Evolutionary conservation across 2,113 vertebrate genomes (phyloP).

Genomic region (Murina feae): DNA sequence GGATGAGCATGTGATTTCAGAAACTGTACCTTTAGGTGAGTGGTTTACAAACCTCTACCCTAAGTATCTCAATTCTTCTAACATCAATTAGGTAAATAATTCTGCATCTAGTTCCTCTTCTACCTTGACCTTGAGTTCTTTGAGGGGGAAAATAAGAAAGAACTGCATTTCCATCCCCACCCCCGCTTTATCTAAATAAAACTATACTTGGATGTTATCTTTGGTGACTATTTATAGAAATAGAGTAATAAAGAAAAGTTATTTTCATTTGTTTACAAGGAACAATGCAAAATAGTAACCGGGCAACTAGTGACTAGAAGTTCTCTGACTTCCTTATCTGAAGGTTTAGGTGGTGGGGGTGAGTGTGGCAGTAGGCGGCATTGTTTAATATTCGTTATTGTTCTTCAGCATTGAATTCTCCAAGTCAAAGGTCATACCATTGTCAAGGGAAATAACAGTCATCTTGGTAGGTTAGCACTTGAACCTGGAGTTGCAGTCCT

Average conservation of each 20-base stretch:
- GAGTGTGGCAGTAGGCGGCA: neutral
- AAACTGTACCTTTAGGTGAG: neutral
- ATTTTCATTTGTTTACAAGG: neutral
- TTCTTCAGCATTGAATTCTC: neutral
- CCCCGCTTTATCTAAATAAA: neutral
- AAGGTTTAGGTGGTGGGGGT: neutral
- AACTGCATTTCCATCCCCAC: neutral
- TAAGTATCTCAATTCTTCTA: neutral
- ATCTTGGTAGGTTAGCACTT: neutral
- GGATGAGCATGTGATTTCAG: neutral
- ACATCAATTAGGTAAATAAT: neutral
- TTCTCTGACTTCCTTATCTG: neutral
- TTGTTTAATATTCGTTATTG: neutral
- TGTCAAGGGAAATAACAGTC: neutral
- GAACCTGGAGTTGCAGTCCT: neutral
- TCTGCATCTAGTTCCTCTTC: neutral
- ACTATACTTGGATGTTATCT: neutral
- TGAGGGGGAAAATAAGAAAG: neutral
- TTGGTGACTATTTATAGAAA: neutral
- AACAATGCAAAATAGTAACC: neutral
- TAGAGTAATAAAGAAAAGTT: neutral
- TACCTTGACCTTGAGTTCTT: neutral
- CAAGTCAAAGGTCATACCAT: neutral
- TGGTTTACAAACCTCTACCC: neutral
- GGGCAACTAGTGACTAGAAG: neutral